These are phyloP conservation scores for cat (Felis catus) DNA, from an alignment of 2,113 vertebrate genomes.

Conservation along the genomic window DNA sequence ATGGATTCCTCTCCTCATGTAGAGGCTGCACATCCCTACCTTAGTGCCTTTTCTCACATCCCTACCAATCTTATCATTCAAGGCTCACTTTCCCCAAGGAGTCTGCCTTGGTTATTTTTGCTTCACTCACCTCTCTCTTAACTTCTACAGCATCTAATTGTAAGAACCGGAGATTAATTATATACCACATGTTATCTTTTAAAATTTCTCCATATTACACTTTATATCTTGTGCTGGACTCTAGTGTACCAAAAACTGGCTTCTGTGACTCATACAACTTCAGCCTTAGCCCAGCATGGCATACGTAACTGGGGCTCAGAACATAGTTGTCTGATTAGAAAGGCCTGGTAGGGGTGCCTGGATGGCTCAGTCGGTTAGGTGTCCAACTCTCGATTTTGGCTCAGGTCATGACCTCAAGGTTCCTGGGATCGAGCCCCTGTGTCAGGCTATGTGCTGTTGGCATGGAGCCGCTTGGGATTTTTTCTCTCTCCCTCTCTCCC, in stretches of 20 bases:
- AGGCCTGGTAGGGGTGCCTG: not conserved
- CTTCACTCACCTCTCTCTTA: not conserved
- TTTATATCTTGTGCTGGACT: not conserved
- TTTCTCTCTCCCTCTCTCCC: too few species aligned
- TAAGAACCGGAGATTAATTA: slow-evolving; percentile 40
- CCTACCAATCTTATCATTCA: not conserved
- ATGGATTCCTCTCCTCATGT: not conserved
- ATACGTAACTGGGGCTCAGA: not conserved
- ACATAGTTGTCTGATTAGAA: not conserved
- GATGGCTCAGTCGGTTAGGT: too few species aligned
- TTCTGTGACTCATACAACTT: not conserved
- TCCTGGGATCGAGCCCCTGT: too few species aligned
- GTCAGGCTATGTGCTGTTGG: too few species aligned
- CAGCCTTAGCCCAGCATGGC: not conserved
- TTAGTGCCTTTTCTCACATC: not conserved
- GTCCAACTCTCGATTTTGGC: too few species aligned
- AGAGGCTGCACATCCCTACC: not conserved
- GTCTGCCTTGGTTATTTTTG: not conserved
- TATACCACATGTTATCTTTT: not conserved
- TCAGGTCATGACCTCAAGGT: too few species aligned
- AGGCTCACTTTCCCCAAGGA: not conserved
- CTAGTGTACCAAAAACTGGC: not conserved
- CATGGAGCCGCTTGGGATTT: too few species aligned
- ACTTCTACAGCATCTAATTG: not conserved
- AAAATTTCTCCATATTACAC: slow-evolving; percentile 14